Conservation (phyloP, 2,888 invertebrate species). For the Gastrophysa polygoni region DNA sequence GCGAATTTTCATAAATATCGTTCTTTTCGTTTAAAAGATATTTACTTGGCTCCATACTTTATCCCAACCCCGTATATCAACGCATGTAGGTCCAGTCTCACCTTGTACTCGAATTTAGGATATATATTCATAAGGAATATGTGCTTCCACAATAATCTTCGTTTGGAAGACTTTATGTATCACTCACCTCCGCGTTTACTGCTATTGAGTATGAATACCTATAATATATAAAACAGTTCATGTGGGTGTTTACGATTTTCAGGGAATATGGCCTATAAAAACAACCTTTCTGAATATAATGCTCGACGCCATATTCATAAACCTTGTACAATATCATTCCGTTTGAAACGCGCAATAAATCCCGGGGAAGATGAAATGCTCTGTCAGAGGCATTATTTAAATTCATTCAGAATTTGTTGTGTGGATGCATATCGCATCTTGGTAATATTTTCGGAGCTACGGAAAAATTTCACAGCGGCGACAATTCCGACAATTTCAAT, state of each 20-base stretch:
- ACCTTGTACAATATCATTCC: not conserved
- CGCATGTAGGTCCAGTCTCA: too few relatives aligned
- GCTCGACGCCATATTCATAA: conserved; percentile 7
- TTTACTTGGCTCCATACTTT: too few relatives aligned
- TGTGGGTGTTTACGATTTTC: not conserved
- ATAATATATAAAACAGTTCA: too few relatives aligned
- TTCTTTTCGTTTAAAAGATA: too few relatives aligned
- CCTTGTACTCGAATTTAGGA: too few relatives aligned
- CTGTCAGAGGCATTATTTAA: conserved; percentile 1
- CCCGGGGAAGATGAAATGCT: not conserved
- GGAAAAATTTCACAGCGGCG: conserved; percentile 1
- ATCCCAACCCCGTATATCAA: too few relatives aligned
- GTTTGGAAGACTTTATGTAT: too few relatives aligned
- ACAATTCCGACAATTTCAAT: conserved; percentile 10
- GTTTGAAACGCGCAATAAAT: conserved; percentile 2
- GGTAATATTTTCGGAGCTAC: conserved; percentile 9
- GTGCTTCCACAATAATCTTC: too few relatives aligned
- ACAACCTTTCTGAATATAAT: not conserved
- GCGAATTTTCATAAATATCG: too few relatives aligned
- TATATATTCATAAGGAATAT: too few relatives aligned
- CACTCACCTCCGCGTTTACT: too few relatives aligned
- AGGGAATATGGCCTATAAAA: not conserved
- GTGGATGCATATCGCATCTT: conserved; percentile 7
- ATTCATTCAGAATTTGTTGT: conserved; percentile 12
- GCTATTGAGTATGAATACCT: too few relatives aligned